phyloP scores from a whole-genome alignment of 35 echinoderm and acorn worm species.

The Anneissia japonica region DNA sequence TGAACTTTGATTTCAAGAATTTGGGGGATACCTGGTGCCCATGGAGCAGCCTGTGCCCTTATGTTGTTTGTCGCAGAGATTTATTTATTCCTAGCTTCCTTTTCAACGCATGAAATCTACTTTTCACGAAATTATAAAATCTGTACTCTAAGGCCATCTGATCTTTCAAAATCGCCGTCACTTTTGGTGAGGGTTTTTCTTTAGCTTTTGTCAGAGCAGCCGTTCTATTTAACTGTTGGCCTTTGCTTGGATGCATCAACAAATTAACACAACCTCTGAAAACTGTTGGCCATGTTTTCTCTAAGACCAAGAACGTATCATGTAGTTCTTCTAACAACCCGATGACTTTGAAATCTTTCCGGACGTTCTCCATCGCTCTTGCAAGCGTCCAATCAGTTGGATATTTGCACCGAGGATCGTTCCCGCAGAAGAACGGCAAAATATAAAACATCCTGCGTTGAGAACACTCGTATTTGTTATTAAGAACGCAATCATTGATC shows the following conservation, averaged over 20 bases:
- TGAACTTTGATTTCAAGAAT: too few species aligned
- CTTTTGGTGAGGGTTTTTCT: background rate
- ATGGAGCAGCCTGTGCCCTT: too few species aligned
- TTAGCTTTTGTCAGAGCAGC: background rate
- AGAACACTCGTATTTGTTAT: slow-evolving; percentile 39
- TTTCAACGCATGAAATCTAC: background rate
- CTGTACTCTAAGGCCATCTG: background rate
- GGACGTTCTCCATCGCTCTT: slow-evolving; percentile 69
- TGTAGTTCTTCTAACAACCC: background rate
- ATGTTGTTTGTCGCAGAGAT: too few species aligned
- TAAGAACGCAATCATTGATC: slow-evolving; percentile 47
- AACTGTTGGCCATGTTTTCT: background rate
- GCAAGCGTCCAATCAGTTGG: slow-evolving; percentile 54
- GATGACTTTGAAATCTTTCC: slow-evolving; percentile 57
- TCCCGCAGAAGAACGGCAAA: slow-evolving; percentile 87
- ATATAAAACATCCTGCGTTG: slow-evolving; percentile 46
- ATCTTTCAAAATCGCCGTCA: background rate
- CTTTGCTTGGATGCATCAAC: background rate
- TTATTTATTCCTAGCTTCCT: background rate
- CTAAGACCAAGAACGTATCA: background rate
- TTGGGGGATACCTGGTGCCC: too few species aligned
- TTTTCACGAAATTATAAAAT: background rate
- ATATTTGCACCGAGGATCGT: slow-evolving; percentile 45
- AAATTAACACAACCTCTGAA: background rate
- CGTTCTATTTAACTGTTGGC: background rate